A percentile compares a stretch with the other conserved stretches of the same genome.
Evolutionary conservation across 2,888 invertebrate species (phyloP).

Genomic region (Coecobrya sp.): DNA sequence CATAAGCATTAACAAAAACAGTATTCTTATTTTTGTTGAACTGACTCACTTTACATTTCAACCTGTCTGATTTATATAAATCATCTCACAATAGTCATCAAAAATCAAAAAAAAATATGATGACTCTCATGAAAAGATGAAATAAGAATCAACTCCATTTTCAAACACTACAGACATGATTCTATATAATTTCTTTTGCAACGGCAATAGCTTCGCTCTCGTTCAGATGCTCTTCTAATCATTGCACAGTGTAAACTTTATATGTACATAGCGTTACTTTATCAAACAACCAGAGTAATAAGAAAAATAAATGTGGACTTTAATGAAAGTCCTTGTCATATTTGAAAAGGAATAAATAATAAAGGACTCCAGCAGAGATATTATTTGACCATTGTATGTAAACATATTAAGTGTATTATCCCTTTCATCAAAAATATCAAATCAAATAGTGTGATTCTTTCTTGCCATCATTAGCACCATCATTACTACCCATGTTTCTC

Average conservation of each 20-base stretch:
- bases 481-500: constrained; percentile 82
- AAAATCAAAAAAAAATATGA: constrained; percentile 21
- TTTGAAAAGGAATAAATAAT: constrained; percentile 65
- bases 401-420: constrained; percentile 78
- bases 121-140: constrained; percentile 50
- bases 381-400: constrained; percentile 70
- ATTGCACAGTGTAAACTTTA: neutral
- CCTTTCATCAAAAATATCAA: constrained; percentile 76
- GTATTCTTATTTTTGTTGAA: no score
- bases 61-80: neutral
- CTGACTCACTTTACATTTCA: no score
- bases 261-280: constrained; percentile 63
- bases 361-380: constrained; percentile 79
- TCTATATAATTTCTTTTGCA: no score
- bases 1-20: no score
- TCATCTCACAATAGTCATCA: constrained; percentile 6
- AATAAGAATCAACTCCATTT: constrained; percentile 57
- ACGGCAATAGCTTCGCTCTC: no score
- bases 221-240: neutral
- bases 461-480: constrained; percentile 48
- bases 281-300: constrained; percentile 58
- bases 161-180: constrained; percentile 38
- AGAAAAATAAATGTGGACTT: constrained; percentile 56
- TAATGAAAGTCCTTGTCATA: constrained; percentile 46
- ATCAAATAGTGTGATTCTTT: constrained; percentile 41